Base-by-base conservation (phyloP, 2,113 vertebrate genomes). In the Saccopteryx bilineata region DNA sequence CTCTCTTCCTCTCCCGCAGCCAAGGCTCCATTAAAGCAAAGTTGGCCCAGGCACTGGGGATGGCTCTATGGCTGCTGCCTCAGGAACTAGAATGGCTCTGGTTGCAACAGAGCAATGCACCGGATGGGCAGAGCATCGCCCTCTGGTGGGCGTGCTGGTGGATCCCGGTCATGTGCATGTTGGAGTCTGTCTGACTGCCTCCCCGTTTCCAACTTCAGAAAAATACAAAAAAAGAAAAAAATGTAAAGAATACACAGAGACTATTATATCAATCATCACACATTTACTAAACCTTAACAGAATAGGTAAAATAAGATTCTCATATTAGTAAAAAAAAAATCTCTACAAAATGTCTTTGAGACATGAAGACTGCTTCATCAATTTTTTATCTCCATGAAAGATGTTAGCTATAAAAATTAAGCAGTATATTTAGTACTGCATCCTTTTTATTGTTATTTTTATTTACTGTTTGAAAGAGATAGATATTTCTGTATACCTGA, bases 261-360 rank as follows among this genome's bases (percentile, higher is more conserved):
- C 98, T 90, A 69, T 65, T 93, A 94, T 97, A 96, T 98, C 97
- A 97, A 97, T 98, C 97, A 98, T 98, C 97, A 98, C 96, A 96
- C 98, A 71, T 72, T 98, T 98, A 98, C 97, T 98, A 98, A 97
- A 97, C 97, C 96, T 98, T 97, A 98, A 98, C 97, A 98, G 94
- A 98, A 97, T 97, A 98, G 97, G 98, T 97, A 98, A 98, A 98
- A 98, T 98, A 97, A 98, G 96, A 98, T 98, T 98, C 97, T 98
- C 97, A 98, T 96, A 97, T 97, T 96, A 97, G 83, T 97, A 98
- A 98, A 98, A 39, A 39, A 39, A 39, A 99, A 98, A 98, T 98
- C 98, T 98, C 98, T 99, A 99, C 98, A 99, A 99, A 99, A 99
- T 98, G 97, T 98, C 98, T 99, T 99, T 99, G 98, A 99, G 99